Evolutionary conservation across 2,888 invertebrate species (phyloP).

Genomic region (Drosophila cognata): DNA sequence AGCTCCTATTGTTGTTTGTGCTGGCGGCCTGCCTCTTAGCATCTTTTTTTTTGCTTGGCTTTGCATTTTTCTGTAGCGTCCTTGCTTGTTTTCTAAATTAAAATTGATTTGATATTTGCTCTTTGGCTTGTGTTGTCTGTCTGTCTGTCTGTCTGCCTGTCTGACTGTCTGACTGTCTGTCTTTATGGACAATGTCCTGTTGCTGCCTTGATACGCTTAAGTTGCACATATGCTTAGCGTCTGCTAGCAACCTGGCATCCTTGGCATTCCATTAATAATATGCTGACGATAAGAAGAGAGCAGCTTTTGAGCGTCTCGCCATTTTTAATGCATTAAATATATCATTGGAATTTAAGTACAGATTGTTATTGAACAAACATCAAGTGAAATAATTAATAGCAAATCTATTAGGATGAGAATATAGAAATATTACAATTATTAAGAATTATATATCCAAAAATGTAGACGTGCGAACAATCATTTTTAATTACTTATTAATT

Average conservation of each 20-base stretch:
- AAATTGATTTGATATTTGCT: constrained; percentile 81
- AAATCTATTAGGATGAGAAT: neutral
- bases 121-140: constrained; percentile 41
- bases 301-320: neutral
- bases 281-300: neutral
- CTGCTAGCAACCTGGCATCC: constrained; percentile 39
- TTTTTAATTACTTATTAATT: no score
- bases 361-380: neutral
- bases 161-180: neutral
- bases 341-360: neutral
- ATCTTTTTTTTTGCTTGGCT: constrained; percentile 58
- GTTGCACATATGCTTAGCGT: constrained; percentile 58
- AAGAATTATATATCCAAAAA: no score
- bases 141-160: neutral
- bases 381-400: neutral
- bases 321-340: neutral
- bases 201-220: constrained; percentile 55
- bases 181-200: constrained; percentile 29
- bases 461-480: fast-evolving
- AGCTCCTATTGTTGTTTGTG: constrained; percentile 31
- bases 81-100: constrained; percentile 78
- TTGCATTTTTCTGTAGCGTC: constrained; percentile 63
- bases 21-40: constrained; percentile 26
- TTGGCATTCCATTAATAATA: constrained; percentile 67
- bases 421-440: neutral